Base-by-base conservation (phyloP, 2,113 vertebrate genomes). In the Passer domesticus region DNA sequence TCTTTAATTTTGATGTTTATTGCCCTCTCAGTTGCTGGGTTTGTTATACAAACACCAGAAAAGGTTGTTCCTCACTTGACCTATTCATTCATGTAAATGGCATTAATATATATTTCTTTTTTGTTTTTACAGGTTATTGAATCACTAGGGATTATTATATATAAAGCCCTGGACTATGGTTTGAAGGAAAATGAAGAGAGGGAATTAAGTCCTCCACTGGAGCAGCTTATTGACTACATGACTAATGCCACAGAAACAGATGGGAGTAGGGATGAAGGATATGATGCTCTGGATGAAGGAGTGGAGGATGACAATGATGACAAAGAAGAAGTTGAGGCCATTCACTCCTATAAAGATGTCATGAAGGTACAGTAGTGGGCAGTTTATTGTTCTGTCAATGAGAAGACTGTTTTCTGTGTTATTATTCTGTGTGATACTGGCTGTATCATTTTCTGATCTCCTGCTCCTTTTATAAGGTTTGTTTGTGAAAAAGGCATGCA, bases 101-200 rank as follows among this genome's bases (percentile, higher is more conserved):
- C 12, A 22, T 72, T 96, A 75, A 72, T 68, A 44, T 79, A 19
- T 64, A n/a, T 80, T 92, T 77, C 56, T 53, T 15, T 67, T 43
- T 76, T 24, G 24, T 90, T 79, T 92, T 52, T 92, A 59, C 83
- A 99, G 99, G 98, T 99, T 90, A 99, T 99, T 41, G 99, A 99
- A 97, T 99, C 99, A 49, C 96, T 99, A 86, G 99, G 99, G 91
- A 99, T 99, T 97, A 98, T 99, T 98, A 99, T 99, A 97, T 99
- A 99, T 97, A 99, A 99, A 96, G 99, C 99, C 68, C 95, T 99
- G 98, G 99, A 99, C 98, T 99, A 99, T 47, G 99, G 99, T 12
- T 98, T 99, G 97, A 99, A 99, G 97, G 99, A 99, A 80, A 99
- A 98, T 33, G 99, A 99, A 96, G 99, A 99, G 96, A 92, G 99